A percentile compares a stretch with the other conserved stretches of the same genome.
phyloP scores from a whole-genome alignment of 2,888 invertebrate genomes.

The Tetropium fuscum region DNA sequence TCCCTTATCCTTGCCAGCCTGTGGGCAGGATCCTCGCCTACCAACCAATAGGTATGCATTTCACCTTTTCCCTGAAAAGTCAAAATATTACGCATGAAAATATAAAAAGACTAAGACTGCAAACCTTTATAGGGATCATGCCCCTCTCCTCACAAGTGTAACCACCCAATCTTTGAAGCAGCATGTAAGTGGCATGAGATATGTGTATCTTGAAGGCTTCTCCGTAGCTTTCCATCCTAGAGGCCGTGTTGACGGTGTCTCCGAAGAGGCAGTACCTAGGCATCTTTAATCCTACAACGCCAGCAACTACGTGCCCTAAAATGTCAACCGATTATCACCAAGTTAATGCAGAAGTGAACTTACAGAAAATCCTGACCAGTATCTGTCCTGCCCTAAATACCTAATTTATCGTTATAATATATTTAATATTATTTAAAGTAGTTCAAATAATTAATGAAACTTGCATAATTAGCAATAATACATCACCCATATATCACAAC shows the following conservation, averaged over 20 bases:
- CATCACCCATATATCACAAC: too few relatives aligned
- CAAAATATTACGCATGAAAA: conserved; percentile 1
- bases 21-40: conserved; percentile 70
- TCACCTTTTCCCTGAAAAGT: conserved; percentile 77
- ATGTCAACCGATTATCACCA: too few relatives aligned
- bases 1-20: conserved; percentile 64
- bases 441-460: too few relatives aligned
- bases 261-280: conserved; percentile 87
- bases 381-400: too few relatives aligned
- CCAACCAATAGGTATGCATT: conserved; percentile 80
- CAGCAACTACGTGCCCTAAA: conserved; percentile 83
- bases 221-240: conserved; percentile 83
- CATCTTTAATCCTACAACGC: conserved; percentile 87
- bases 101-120: background rate
- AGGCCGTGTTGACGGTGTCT: conserved; percentile 86
- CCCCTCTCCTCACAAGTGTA: conserved; percentile 81
- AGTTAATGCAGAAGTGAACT: too few relatives aligned
- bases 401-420: too few relatives aligned
- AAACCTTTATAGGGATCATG: conserved; percentile 79
- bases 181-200: conserved; percentile 76
- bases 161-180: conserved; percentile 78
- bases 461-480: too few relatives aligned
- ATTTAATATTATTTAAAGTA: too few relatives aligned
- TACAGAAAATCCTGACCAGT: too few relatives aligned
- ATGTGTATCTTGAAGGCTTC: conserved; percentile 82